Base-by-base conservation (phyloP, 2,888 invertebrate species). In the Cheilosia vulpina region DNA sequence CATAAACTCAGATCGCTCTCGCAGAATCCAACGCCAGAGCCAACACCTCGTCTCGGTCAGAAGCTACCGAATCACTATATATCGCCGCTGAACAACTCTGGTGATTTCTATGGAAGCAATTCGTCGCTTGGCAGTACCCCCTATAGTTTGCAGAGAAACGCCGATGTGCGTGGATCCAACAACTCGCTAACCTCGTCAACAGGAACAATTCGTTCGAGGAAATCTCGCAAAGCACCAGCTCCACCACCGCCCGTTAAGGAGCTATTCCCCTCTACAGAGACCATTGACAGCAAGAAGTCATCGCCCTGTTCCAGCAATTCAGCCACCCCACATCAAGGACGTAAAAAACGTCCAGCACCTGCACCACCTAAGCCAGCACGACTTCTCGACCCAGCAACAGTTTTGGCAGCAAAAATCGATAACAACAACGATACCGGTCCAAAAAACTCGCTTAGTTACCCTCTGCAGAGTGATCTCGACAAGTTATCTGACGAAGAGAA, bases 261-360 rank as follows among this genome's bases (percentile, higher is more conserved):
- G 63, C 81, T 90, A 9, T 89, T 89, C 53, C 89, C 89, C 1
- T 87, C 88, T 4, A 79, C 73, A 5, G 77, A 72, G 50, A 88
- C 88, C 15, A 65, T 85, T 7, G 88, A 87, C 24, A 88, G 88
- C 34, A 89, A 88, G 68, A 87, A 89, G 38, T 89, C 89, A 4
- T 90, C 89, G 17, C 90, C 90, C 11, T 88, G 87, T 63, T 90
- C 90, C 5, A 90, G 90, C 71, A 89, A 87, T 6, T 88, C 89
- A 15, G 91, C 93, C 1, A 93, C 93, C 75, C 90, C 90, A 1
- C 89, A 89, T 45, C 93, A 93, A 69, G 89, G 93, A 60, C 93
- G 94, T 71, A 96, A 96, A 90, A 93, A 94, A 76, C 94, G 94
- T 55, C 94, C 93, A 6, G 96, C 96, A 0, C 96, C 96, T 1